Base-by-base conservation (phyloP, 2,888 invertebrate genomes). In the Caenorhabditis sp. region DNA sequence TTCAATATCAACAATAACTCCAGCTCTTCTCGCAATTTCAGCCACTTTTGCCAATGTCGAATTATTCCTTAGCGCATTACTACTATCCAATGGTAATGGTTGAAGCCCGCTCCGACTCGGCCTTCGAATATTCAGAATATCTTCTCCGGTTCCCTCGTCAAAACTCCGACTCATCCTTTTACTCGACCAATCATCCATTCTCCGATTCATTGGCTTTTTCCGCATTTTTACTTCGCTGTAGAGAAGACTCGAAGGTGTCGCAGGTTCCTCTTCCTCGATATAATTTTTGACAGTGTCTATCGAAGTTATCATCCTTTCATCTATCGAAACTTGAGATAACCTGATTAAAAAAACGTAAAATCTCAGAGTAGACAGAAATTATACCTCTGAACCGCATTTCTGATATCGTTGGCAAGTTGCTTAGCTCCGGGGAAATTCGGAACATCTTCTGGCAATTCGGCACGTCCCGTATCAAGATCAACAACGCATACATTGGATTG, bases 401-500 rank as follows among this genome's bases (percentile, higher is more conserved):
- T 72, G 17, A 86, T 84, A 63, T 86, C 81, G n/a, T 64, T 63
- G 7, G 77, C 77, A 14, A 87, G 62, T 26, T 83, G 77, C 14
- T 78, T 80, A 87, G 93, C 92, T 88, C 96, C 93, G 0, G 99
- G 97, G 89, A 97, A 95, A 73, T 92, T 91, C 0, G 96, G 95
- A 84, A 97, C 90, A 89, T 97, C 97, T 89, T 97, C 97, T 0
- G 97, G 97, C 83, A 95, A 90, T 89, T 96, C 95, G 83, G 97
- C 93, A 84, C 92, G 92, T 80, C 93, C 93, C 84, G 93, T 93
- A 89, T 99, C 97, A 80, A 99, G 93, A 90, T 99, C 96, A 62
- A 99, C 94, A 87, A 95, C 93, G 90, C 97, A 99, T 62, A 96
- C 90, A 74, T 94, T 94, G 12, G 95, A 95, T 90, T 87, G 87